These are phyloP conservation scores for Hylyphantes graminicola DNA, from an alignment of 1,140 invertebrate genomes.

Conservation along the genomic window DNA sequence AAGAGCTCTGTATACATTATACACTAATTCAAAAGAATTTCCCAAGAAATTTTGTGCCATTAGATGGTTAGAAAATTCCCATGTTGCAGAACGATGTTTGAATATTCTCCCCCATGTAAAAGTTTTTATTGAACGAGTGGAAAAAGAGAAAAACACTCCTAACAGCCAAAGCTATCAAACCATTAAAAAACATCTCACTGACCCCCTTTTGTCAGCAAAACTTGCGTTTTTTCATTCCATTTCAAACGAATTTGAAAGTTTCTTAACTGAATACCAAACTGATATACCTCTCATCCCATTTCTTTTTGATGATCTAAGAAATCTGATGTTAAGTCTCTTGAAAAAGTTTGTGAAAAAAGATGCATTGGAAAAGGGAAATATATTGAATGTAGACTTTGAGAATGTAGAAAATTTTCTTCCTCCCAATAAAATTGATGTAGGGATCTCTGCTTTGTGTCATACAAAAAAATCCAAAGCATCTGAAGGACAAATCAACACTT, in stretches of 20 bases:
- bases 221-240: not conserved
- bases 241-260: not conserved
- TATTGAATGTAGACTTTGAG: conserved; percentile 1
- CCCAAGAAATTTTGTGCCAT: not conserved
- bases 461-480: not conserved
- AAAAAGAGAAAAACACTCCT: not conserved
- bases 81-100: not conserved
- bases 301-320: not conserved
- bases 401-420: conserved; percentile 1
- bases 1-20: not conserved
- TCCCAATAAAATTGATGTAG: not conserved
- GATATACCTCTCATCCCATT: not conserved
- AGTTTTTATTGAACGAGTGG: not conserved
- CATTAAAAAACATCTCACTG: not conserved
- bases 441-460: not conserved
- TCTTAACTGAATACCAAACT: not conserved
- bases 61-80: not conserved
- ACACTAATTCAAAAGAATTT: conserved; percentile 3
- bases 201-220: not conserved
- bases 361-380: conserved; percentile 2
- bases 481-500: not conserved
- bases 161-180: not conserved
- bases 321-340: not conserved
- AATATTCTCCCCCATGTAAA: not conserved
- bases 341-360: not conserved